phyloP scores from a whole-genome alignment of 2,113 vertebrate species.

The Cynoglossus semilaevis region DNA sequence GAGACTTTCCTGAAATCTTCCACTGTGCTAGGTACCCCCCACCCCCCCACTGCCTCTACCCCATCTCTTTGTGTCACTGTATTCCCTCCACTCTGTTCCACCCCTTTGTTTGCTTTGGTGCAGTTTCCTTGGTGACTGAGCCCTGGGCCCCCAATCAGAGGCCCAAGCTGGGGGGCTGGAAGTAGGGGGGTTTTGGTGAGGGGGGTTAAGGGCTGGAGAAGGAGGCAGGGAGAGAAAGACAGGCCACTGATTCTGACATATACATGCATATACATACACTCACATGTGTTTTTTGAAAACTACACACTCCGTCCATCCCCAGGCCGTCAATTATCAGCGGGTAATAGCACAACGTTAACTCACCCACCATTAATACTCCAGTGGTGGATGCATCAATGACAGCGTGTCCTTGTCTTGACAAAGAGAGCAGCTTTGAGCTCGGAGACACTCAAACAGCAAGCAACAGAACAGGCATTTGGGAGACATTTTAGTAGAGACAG shows the following conservation, averaged over 20 bases:
- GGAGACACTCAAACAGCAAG: conserved; percentile 6
- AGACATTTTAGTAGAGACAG: no score
- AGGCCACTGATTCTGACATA: background rate
- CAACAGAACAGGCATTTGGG: conserved; percentile 22
- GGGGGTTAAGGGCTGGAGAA: background rate
- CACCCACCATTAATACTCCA: conserved; percentile 52
- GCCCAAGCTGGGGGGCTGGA: conserved; percentile 63
- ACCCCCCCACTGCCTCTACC: background rate
- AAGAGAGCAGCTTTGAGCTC: conserved; percentile 37
- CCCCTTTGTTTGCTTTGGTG: conserved; percentile 80
- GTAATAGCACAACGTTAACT: conserved; percentile 55
- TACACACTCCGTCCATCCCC: conserved; percentile 18
- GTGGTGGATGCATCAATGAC: conserved; percentile 53
- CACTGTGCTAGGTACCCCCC: conserved; percentile 63
- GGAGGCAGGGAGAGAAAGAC: conserved; percentile 4
- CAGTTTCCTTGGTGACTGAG: conserved; percentile 76
- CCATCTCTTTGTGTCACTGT: conserved; percentile 73
- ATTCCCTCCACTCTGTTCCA: conserved; percentile 70
- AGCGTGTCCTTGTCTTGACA: conserved; percentile 65
- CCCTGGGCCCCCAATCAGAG: conserved; percentile 71
- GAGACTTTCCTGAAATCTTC: conserved; percentile 61
- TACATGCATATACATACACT: conserved; percentile 21
- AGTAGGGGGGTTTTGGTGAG: conserved; percentile 7
- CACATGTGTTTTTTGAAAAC: conserved; percentile 4
- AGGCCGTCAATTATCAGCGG: conserved; percentile 64